Evolutionary conservation across 2,797 vertebrate species (phyloP).

Genomic region (Pelochelys cantorii): DNA sequence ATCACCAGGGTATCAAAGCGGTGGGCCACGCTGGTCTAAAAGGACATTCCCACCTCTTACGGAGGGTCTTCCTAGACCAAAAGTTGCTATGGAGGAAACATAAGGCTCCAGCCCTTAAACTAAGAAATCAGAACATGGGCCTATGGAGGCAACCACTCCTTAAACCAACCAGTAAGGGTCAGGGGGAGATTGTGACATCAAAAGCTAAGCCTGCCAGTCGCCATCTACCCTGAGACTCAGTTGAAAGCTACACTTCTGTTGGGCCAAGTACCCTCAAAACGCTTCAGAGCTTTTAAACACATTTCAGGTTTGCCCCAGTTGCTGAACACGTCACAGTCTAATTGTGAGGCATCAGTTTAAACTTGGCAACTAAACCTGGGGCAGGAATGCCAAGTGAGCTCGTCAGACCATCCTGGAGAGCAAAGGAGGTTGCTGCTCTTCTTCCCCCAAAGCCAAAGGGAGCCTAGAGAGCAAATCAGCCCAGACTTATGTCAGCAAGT

Average conservation of each 20-base stretch:
- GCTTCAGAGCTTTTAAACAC: too few relatives aligned
- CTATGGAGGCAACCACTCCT: fast-evolving
- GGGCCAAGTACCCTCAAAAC: neutral
- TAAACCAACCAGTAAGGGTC: neutral
- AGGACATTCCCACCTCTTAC: fast-evolving
- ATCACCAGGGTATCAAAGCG: neutral
- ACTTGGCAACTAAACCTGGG: fast-evolving
- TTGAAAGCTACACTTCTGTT: neutral
- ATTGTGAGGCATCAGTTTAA: fast-evolving
- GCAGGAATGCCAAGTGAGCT: neutral
- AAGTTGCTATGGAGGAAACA: neutral
- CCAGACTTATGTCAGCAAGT: fast-evolving
- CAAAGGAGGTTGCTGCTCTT: neutral
- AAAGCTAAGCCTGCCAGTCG: fast-evolving
- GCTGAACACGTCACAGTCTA: neutral
- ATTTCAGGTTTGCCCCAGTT: too few relatives aligned
- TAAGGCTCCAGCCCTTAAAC: neutral
- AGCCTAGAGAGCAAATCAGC: neutral
- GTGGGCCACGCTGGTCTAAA: neutral
- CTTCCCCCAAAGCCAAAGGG: neutral
- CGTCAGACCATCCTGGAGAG: neutral
- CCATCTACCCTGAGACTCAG: fast-evolving
- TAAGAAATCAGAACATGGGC: neutral
- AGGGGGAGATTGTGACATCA: fast-evolving
- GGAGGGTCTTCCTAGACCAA: fast-evolving